phyloP scores from a whole-genome alignment of 2,113 vertebrate genomes.

The Agapornis roseicollis region DNA sequence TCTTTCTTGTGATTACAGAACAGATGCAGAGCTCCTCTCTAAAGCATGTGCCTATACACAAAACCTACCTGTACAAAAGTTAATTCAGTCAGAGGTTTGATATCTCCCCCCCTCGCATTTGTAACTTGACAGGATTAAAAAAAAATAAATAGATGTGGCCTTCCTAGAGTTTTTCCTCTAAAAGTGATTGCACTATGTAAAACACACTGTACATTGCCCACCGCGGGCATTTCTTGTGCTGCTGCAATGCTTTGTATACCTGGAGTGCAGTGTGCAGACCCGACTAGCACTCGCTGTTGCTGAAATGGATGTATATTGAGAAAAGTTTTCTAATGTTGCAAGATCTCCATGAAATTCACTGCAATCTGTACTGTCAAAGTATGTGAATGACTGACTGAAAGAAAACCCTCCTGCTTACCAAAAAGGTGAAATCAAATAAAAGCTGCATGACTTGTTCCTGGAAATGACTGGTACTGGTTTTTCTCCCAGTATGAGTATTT shows the following conservation, averaged over 20 bases:
- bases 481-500: not conserved
- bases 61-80: constrained; percentile 50
- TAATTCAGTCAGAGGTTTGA: constrained; percentile 42
- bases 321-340: constrained; percentile 73
- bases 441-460: constrained; percentile 65
- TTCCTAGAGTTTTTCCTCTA: constrained; percentile 67
- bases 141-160: constrained; percentile 49
- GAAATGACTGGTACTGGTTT: constrained; percentile 23
- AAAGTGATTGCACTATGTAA: constrained; percentile 69
- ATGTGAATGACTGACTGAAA: constrained; percentile 66
- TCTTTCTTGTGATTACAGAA: constrained; percentile 41
- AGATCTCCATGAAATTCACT: constrained; percentile 63
- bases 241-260: constrained; percentile 70
- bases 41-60: constrained; percentile 60
- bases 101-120: constrained; percentile 34
- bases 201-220: constrained; percentile 69
- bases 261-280: constrained; percentile 38
- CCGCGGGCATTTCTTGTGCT: constrained; percentile 50
- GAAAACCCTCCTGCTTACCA: constrained; percentile 57
- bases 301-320: constrained; percentile 69
- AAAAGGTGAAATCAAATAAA: constrained; percentile 74
- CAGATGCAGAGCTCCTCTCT: constrained; percentile 47
- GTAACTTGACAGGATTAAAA: constrained; percentile 28
- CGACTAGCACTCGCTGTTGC: constrained; percentile 52
- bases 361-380: constrained; percentile 66